Evolutionary conservation across 2,888 invertebrate genomes (phyloP).

Genomic region (Pedicia rivosa): DNA sequence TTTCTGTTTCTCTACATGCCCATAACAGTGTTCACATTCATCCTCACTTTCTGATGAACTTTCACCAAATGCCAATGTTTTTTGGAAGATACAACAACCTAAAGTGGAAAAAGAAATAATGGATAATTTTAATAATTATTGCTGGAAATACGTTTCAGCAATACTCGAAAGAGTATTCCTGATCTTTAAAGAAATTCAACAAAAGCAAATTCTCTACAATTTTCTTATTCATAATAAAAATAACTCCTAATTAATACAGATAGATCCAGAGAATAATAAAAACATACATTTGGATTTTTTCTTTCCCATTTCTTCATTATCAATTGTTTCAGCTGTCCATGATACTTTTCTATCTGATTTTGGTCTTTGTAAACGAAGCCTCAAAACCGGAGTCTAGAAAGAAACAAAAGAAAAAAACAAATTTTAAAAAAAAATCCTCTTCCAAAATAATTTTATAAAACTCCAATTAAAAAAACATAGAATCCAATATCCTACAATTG

Average conservation of each 20-base stretch:
- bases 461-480: too few relatives aligned
- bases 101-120: conserved; percentile 11
- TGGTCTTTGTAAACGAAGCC: conserved; percentile 50
- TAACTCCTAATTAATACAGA: too few relatives aligned
- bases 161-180: too few relatives aligned
- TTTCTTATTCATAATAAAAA: too few relatives aligned
- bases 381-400: conserved; percentile 34
- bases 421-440: too few relatives aligned
- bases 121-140: too few relatives aligned
- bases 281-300: conserved; percentile 91
- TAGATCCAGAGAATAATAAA: too few relatives aligned
- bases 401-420: neutral
- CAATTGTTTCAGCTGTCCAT: conserved; percentile 82
- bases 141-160: too few relatives aligned
- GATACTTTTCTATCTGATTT: conserved; percentile 63
- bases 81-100: conserved; percentile 92
- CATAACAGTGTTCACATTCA: conserved; percentile 77
- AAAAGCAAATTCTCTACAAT: too few relatives aligned
- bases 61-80: conserved; percentile 76
- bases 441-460: too few relatives aligned
- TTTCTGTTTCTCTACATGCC: conserved; percentile 53
- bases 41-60: conserved; percentile 71
- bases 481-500: too few relatives aligned
- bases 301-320: conserved; percentile 88
- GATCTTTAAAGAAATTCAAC: too few relatives aligned